Percentiles rank a stretch among this genome's conserved stretches.
These are phyloP conservation scores for Cylindroiulus punctatus DNA, from an alignment of 2,888 invertebrate species.

Conservation along the genomic window DNA sequence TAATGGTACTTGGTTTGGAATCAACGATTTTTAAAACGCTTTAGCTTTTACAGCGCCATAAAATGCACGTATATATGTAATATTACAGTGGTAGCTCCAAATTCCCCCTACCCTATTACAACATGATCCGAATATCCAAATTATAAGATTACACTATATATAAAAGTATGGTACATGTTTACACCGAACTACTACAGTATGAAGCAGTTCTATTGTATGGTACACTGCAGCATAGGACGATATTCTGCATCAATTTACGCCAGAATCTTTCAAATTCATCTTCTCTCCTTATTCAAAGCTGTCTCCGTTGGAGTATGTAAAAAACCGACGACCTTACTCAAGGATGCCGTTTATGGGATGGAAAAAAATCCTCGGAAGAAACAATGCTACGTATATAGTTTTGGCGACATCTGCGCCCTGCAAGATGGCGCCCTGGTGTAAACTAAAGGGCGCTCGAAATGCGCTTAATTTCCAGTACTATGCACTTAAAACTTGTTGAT, in stretches of 20 bases:
- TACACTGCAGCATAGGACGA: too few species aligned
- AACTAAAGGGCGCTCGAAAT: background rate
- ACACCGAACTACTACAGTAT: too few species aligned
- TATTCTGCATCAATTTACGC: background rate
- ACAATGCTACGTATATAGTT: background rate
- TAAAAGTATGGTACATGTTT: too few species aligned
- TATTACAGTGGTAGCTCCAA: too few species aligned
- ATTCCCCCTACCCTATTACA: too few species aligned
- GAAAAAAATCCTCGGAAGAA: background rate
- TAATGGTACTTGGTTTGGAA: too few species aligned
- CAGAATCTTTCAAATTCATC: background rate
- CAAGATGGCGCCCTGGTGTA: background rate
- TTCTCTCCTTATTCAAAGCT: background rate
- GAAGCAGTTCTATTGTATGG: too few species aligned
- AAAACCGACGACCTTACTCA: background rate
- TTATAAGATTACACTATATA: too few species aligned
- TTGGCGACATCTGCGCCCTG: background rate
- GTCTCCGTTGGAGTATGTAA: background rate
- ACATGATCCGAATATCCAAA: too few species aligned
- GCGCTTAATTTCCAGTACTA: background rate
- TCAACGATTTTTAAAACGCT: too few species aligned
- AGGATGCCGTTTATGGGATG: background rate
- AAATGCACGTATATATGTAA: too few species aligned
- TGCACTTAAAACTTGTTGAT: constrained; percentile 3
- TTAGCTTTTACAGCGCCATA: too few species aligned